Percentiles rank a stretch among this genome's conserved stretches.
These are phyloP conservation scores for Parascotia fuliginaria DNA, from an alignment of 2,888 invertebrate genomes.

Conservation along the genomic window DNA sequence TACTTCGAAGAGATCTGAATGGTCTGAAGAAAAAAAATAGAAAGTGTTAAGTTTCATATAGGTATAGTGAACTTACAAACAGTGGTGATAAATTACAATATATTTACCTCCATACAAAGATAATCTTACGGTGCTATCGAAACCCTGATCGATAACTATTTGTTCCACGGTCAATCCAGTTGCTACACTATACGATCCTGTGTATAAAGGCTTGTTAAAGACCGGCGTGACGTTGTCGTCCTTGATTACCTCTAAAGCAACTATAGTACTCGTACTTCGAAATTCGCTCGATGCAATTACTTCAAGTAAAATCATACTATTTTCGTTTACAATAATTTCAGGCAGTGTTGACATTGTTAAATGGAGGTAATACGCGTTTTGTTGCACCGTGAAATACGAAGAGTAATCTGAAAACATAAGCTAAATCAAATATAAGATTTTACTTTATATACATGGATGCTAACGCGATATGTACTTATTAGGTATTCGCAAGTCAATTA, in stretches of 20 bases:
- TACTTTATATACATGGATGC: too few species aligned
- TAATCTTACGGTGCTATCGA: conserved; percentile 58
- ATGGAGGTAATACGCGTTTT: conserved; percentile 49
- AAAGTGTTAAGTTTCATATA: too few species aligned
- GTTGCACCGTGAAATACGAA: conserved; percentile 47
- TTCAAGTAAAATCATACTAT: conserved; percentile 58
- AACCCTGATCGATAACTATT: conserved; percentile 62
- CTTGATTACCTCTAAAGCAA: conserved; percentile 66
- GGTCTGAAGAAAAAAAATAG: conserved; percentile 49
- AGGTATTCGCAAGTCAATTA: too few species aligned
- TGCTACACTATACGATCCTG: conserved; percentile 53
- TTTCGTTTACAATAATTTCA: conserved; percentile 51
- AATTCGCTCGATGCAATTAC: conserved; percentile 51
- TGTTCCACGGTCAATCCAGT: conserved; percentile 53
- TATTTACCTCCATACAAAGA: conserved; percentile 62
- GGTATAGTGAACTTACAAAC: neutral
- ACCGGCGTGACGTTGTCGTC: conserved; percentile 65
- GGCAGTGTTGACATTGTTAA: conserved; percentile 55
- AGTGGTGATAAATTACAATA: conserved; percentile 1
- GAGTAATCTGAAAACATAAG: conserved; percentile 52
- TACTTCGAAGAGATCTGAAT: conserved; percentile 47
- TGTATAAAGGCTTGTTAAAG: conserved; percentile 60
- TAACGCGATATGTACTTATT: too few species aligned
- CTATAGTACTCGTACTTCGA: conserved; percentile 52
- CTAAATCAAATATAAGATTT: neutral